phyloP scores from a whole-genome alignment of 2,888 invertebrate species.

The Meliscaeva auricollis region DNA sequence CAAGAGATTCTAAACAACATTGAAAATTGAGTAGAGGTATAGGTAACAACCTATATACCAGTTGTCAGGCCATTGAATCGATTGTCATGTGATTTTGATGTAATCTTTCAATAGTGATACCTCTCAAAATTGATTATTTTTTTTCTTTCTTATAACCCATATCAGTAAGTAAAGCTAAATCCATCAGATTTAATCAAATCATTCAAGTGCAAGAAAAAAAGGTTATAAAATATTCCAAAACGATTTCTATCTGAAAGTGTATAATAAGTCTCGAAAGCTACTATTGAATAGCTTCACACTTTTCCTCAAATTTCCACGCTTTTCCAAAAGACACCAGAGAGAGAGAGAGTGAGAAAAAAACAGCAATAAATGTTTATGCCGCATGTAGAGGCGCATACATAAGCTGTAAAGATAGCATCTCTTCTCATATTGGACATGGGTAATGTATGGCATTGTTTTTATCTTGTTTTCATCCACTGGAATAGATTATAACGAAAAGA shows the following conservation, averaged over 20 bases:
- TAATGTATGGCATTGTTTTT: conserved; percentile 68
- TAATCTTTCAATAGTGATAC: conserved; percentile 4
- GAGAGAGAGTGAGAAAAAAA: not conserved
- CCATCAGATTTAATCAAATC: too few species aligned
- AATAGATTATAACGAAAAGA: conserved; percentile 55
- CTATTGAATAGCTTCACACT: conserved; percentile 62
- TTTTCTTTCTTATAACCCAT: not conserved
- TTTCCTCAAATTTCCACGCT: conserved; percentile 33
- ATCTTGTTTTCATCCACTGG: conserved; percentile 51
- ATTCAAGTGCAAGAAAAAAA: not conserved
- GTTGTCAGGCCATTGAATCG: conserved; percentile 42
- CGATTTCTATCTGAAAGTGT: conserved; percentile 37
- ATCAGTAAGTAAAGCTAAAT: too few species aligned
- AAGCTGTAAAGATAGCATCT: conserved; percentile 57
- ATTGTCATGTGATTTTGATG: conserved; percentile 39
- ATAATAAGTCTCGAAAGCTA: too few species aligned
- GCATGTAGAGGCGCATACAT: not conserved
- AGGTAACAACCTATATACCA: too few species aligned
- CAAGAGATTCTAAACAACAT: too few species aligned
- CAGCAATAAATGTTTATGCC: conserved; percentile 31
- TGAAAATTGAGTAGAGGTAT: too few species aligned
- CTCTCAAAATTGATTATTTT: conserved; percentile 8
- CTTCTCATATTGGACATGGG: conserved; percentile 28
- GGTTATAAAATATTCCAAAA: conserved; percentile 25
- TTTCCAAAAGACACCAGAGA: not conserved